phyloP scores from a whole-genome alignment of 2,888 invertebrate genomes.

The Xestia xanthographa region DNA sequence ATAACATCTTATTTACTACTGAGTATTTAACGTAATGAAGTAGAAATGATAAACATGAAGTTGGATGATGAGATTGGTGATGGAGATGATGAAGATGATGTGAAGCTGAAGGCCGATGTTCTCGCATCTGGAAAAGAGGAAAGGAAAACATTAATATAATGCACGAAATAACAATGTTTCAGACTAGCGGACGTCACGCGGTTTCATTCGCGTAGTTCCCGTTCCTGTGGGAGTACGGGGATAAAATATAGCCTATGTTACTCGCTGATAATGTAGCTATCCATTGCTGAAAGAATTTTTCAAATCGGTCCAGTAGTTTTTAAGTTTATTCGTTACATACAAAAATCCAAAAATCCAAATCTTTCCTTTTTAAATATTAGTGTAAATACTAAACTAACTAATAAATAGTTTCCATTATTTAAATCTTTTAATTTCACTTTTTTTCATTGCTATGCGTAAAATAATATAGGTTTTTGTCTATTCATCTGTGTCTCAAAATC shows the following conservation, averaged over 20 bases:
- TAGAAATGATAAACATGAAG: constrained; percentile 58
- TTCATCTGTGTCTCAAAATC: neutral
- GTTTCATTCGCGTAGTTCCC: too few species aligned
- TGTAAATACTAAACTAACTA: too few species aligned
- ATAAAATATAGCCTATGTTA: too few species aligned
- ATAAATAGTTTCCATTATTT: too few species aligned
- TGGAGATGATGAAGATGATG: constrained; percentile 70
- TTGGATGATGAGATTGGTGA: constrained; percentile 50
- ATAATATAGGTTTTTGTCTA: neutral
- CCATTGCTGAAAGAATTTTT: too few species aligned
- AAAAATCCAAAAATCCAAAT: too few species aligned
- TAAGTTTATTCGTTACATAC: too few species aligned
- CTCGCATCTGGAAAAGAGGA: constrained; percentile 82
- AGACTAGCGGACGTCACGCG: neutral
- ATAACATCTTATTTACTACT: constrained; percentile 80
- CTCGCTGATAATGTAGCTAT: too few species aligned
- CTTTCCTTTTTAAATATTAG: too few species aligned
- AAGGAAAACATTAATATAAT: constrained; percentile 41
- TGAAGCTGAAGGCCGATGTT: constrained; percentile 73
- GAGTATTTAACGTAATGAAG: constrained; percentile 82
- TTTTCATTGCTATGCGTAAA: neutral
- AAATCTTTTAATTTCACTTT: neutral
- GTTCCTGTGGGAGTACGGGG: too few species aligned
- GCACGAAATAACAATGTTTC: neutral
- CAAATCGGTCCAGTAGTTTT: too few species aligned